A percentile compares a stretch with the other conserved stretches of the same genome.
Conservation (phyloP, 2,888 invertebrate species). For the Drosophila mercatorum region DNA sequence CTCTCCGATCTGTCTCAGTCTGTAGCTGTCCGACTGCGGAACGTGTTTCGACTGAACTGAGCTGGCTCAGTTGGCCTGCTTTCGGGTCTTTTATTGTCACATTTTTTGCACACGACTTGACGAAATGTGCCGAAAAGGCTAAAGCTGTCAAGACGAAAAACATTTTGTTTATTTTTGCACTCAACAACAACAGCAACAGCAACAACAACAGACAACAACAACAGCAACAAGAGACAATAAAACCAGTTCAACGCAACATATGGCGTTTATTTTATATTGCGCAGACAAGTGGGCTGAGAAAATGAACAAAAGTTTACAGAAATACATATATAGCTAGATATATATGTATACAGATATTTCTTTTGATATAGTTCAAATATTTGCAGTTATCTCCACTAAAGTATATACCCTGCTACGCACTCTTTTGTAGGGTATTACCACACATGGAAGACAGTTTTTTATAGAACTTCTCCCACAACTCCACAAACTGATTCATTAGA, state of each 20-base stretch:
- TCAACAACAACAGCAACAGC: constrained; percentile 35
- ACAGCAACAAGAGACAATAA: constrained; percentile 31
- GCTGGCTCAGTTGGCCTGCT: constrained; percentile 42
- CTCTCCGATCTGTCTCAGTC: constrained; percentile 44
- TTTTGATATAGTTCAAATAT: constrained; percentile 39
- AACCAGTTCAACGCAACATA: constrained; percentile 73
- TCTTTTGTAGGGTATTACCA: not conserved
- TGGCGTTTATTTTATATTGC: constrained; percentile 53
- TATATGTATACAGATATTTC: not conserved
- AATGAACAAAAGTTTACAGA: constrained; percentile 9
- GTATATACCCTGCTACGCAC: not conserved
- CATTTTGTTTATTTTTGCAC: constrained; percentile 70
- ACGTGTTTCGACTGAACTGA: constrained; percentile 7
- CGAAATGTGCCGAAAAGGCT: constrained; percentile 66
- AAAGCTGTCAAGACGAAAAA: constrained; percentile 44
- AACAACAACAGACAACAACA: constrained; percentile 36
- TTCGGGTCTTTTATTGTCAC: constrained; percentile 65
- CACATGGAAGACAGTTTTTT: too few relatives aligned
- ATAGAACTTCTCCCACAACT: too few relatives aligned
- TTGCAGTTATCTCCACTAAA: constrained; percentile 3
- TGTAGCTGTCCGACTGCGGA: constrained; percentile 44
- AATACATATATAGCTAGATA: not conserved
- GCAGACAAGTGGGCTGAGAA: constrained; percentile 47
- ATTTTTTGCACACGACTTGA: constrained; percentile 67
- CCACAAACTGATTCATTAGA: not conserved